phyloP scores from a whole-genome alignment of 1,140 invertebrate genomes.

The Drosophila teissieri region DNA sequence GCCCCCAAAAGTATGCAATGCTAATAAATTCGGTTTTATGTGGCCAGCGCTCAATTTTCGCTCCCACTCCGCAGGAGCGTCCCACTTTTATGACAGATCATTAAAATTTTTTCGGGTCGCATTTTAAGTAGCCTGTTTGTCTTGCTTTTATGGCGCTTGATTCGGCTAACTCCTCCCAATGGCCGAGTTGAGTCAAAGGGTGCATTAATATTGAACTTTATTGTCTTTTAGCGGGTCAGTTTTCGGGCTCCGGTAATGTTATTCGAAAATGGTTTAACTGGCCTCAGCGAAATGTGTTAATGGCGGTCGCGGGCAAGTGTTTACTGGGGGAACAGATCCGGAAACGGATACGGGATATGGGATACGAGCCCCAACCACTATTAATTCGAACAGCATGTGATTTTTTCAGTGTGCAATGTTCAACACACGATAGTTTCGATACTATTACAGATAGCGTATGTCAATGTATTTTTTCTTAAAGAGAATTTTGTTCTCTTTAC shows the following conservation, averaged over 20 bases:
- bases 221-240: slow-evolving; percentile 66
- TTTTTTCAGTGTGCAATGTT: too few species aligned
- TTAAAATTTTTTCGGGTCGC: slow-evolving; percentile 65
- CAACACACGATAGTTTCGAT: too few species aligned
- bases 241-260: slow-evolving; percentile 11
- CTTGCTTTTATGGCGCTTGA: slow-evolving; percentile 75
- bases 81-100: slow-evolving; percentile 78
- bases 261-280: slow-evolving; percentile 11
- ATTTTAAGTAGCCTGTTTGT: slow-evolving; percentile 80
- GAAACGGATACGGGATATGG: slow-evolving; percentile 29
- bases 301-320: slow-evolving; percentile 35
- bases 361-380: too few species aligned
- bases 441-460: too few species aligned
- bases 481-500: too few species aligned
- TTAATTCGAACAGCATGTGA: too few species aligned
- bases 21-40: slow-evolving; percentile 80
- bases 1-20: slow-evolving; percentile 79
- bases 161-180: slow-evolving; percentile 38
- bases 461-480: too few species aligned
- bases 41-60: slow-evolving; percentile 43
- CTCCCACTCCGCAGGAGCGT: not conserved
- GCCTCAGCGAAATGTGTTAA: slow-evolving; percentile 50
- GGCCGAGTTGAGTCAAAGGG: slow-evolving; percentile 64
- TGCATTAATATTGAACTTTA: slow-evolving; percentile 83
- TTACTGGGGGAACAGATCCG: slow-evolving; percentile 22